These are phyloP conservation scores for Mormyrops attenuatus DNA, from an alignment of 2,797 vertebrate genomes.

Conservation along the genomic window DNA sequence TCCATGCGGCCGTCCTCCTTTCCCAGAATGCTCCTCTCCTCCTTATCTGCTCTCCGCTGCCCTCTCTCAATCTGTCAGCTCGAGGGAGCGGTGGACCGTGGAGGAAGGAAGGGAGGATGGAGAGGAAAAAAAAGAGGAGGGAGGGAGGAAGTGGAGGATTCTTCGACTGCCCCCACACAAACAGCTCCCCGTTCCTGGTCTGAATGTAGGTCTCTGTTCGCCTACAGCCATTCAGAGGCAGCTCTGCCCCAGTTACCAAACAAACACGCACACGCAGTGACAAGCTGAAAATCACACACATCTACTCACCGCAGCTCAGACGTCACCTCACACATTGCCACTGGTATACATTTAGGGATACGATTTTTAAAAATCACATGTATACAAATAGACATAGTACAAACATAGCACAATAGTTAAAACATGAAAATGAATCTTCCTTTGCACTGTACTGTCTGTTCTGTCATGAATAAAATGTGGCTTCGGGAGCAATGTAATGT, in stretches of 20 bases:
- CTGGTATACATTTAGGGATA: background rate
- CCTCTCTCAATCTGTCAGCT: background rate
- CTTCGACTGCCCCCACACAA: background rate
- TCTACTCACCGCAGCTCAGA: background rate
- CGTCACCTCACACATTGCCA: background rate
- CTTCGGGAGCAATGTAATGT: background rate
- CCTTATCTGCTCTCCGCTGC: background rate
- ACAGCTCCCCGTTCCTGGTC: background rate
- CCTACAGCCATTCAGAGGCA: constrained; percentile 27
- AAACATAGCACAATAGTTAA: background rate
- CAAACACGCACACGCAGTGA: background rate
- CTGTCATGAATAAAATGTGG: background rate
- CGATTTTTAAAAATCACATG: background rate
- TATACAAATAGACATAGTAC: background rate
- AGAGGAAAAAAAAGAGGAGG: background rate
- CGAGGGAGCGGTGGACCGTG: background rate
- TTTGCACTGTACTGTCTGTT: background rate
- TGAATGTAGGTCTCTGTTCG: constrained; percentile 26
- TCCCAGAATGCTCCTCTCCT: background rate
- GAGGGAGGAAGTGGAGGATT: background rate
- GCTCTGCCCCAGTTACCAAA: constrained; percentile 26
- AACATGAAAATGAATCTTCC: background rate
- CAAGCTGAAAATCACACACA: background rate
- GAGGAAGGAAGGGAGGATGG: background rate
- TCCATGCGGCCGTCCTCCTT: background rate